phyloP scores from a whole-genome alignment of 2,888 invertebrate genomes.

The Lamellibrachia satsuma region DNA sequence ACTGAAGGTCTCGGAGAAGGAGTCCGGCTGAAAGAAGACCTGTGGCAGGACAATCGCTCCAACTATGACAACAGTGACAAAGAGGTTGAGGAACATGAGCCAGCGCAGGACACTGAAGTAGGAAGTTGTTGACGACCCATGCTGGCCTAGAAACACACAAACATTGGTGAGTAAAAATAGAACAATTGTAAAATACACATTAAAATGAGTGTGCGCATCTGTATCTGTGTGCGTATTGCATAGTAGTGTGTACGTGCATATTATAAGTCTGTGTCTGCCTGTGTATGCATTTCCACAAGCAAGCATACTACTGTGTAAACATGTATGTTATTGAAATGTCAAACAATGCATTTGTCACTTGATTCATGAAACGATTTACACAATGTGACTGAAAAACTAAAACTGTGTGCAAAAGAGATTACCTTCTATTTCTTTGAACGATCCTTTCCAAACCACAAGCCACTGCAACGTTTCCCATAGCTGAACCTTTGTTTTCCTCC shows the following conservation, averaged over 20 bases:
- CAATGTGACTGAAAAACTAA: too few relatives aligned
- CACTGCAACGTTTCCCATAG: background rate
- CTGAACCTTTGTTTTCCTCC: background rate
- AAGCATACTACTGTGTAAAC: too few relatives aligned
- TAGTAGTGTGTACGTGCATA: too few relatives aligned
- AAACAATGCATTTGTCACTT: too few relatives aligned
- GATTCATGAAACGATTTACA: too few relatives aligned
- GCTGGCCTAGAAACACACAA: conserved; percentile 48
- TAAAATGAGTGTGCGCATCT: background rate
- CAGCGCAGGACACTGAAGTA: conserved; percentile 87
- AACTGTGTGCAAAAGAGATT: background rate
- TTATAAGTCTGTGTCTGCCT: too few relatives aligned
- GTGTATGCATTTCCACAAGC: too few relatives aligned
- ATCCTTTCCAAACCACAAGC: conserved; percentile 19
- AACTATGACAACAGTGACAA: conserved; percentile 47
- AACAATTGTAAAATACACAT: background rate
- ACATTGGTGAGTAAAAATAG: background rate
- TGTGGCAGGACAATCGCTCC: conserved; percentile 78
- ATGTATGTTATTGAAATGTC: too few relatives aligned
- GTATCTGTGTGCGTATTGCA: too few relatives aligned
- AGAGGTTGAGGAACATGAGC: conserved; percentile 82
- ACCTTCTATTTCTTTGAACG: conserved; percentile 27
- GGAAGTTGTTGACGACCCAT: conserved; percentile 66
- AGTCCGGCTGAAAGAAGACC: conserved; percentile 20
- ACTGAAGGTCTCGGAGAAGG: background rate